Base-by-base conservation (phyloP, 2,888 invertebrate genomes). In the Ommatoiulus sabulosus region DNA sequence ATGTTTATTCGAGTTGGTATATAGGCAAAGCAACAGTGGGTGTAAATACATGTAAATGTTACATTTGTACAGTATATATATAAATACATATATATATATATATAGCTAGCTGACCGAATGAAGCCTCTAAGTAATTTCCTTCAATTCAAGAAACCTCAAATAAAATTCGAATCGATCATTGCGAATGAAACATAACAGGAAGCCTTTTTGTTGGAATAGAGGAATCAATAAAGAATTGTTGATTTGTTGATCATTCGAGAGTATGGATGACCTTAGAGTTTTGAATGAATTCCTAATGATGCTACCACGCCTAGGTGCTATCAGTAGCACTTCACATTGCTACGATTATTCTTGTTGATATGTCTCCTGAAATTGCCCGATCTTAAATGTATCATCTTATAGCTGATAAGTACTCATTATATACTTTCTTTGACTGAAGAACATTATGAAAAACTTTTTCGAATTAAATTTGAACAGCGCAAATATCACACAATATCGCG, bases 211-310 rank as follows among this genome's bases (percentile, higher is more conserved):
- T 80, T 6, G 24, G 12, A 80, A 24, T 10, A 0, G 35, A 35
- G 12, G 35, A 35, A 80, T 12, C 12, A 10, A 80, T 52, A 52
- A 52, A 52, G 52, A 52, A 52, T 15, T 52, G 12, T 52, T 12
- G 52, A 80, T 35, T 24, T 35, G 35, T 35, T 80, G 80, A 80
- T 80, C 80, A 35, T 10, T 80, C 10, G 80, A 35, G 35, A 35
- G 24, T 35, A 80, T 3, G 4, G 80, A 80, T 80, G 35, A 80
- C 80, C 80, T 80, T 80, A 80, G 24, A 15, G 35, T 12, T 80
- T 80, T 80, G 80, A 80, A 80, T 80, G 80, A 80, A 80, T 80
- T 12, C 3, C 35, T 80, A 80, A 80, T 80, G 80, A 80, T 80
- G 80, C 35, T 80, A 12, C 80, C 35, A 35, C 80, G 80, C 80